Evolutionary conservation across 2,888 invertebrate species (phyloP), one percentile per base, ranked within the genome.

Genomic region (Junonia oenone): DNA sequence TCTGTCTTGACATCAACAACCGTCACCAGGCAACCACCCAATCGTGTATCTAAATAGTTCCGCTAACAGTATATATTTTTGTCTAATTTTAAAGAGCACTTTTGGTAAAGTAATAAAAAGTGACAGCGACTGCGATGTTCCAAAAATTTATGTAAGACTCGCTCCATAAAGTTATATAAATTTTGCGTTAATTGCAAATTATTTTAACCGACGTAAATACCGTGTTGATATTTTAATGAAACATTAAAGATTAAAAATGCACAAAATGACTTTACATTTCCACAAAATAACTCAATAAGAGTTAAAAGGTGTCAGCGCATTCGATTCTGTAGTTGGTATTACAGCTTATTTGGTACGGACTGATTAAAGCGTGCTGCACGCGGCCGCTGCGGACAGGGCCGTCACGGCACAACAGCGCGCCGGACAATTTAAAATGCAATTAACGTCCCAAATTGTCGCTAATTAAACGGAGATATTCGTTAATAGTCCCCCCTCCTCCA

Each of bases 391-490:
- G 58, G 47, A 45, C 45, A 45, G 26, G 22, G 43, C 19, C 61
- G 37, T 43, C 46, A 51, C 46, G 45, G 58, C 47, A 40, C 26
- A 48, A 53, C 51, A 43, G 43, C n/a, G 43, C 66, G 61, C 66
- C 65, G 67, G 68, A 71, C 76, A 72, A 75, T 80, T 79, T 79
- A 80, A 80, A 81, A 77, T 71, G 78, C 76, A 81, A 83, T 81
- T 80, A 79, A 72, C 71, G 69, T 70, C 67, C 68, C 67, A 73
- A 72, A 73, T 68, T 69, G 67, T 66, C 68, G 76, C 78, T 81
- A 81, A 83, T 81, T 81, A 81, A 78, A 78, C 74, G 68, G 72
- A 76, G 76, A 78, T 77, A 76, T 74, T 73, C 75, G 74, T 68
- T 73, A 73, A 74, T 73, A 72, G 68, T 55, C 58, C 33, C 47